phyloP scores from a whole-genome alignment of 2,113 vertebrate species.

The Athene cunicularia region DNA sequence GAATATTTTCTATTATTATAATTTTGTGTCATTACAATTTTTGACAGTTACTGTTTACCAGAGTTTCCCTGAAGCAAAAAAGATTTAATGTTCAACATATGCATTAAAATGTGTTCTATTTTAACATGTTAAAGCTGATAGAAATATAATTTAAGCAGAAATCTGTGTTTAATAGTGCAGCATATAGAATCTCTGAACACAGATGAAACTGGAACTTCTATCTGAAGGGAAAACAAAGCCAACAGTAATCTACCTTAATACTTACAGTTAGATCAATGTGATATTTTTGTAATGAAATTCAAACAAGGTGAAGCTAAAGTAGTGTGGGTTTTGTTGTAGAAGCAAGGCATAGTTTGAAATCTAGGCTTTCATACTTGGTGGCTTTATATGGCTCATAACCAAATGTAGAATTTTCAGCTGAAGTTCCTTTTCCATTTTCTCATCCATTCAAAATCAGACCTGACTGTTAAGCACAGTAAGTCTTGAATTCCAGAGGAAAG shows the following conservation, averaged over 20 bases:
- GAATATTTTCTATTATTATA: constrained; percentile 70
- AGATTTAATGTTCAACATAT: constrained; percentile 73
- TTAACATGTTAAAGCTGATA: constrained; percentile 74
- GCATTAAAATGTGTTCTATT: constrained; percentile 74
- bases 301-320: background rate
- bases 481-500: constrained; percentile 5
- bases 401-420: background rate
- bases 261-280: background rate
- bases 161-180: constrained; percentile 70
- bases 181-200: constrained; percentile 57
- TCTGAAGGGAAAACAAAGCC: constrained; percentile 15
- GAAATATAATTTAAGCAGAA: constrained; percentile 76
- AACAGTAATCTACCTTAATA: background rate
- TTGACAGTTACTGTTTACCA: constrained; percentile 80
- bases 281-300: background rate
- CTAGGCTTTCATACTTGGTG: background rate
- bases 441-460: background rate
- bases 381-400: background rate
- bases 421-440: constrained; percentile 6
- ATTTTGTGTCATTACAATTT: constrained; percentile 75
- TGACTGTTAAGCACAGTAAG: background rate
- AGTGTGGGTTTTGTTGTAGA: background rate
- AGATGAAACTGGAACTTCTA: constrained; percentile 43
- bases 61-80: constrained; percentile 73
- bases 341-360: background rate